Percentiles rank a stretch among this genome's conserved stretches.
These are phyloP conservation scores for Sebastes itinus DNA, from an alignment of 2,797 vertebrate genomes.

Conservation along the genomic window DNA sequence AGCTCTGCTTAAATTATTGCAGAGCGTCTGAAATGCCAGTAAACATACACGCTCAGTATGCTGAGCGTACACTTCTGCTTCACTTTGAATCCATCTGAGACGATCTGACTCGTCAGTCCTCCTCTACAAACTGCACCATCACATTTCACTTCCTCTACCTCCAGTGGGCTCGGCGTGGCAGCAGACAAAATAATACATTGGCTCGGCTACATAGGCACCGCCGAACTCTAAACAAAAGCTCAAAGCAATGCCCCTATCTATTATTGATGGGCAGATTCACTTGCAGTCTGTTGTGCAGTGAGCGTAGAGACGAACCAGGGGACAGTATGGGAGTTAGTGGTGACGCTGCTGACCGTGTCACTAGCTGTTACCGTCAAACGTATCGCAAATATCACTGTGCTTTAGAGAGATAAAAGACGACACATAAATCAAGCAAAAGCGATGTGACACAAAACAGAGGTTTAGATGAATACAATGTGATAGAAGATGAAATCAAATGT, in stretches of 20 bases:
- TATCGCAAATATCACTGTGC: neutral
- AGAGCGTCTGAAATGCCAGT: slow-evolving; percentile 30
- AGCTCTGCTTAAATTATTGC: slow-evolving; percentile 38
- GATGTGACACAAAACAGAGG: neutral
- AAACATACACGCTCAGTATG: slow-evolving; percentile 41
- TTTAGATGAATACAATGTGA: neutral
- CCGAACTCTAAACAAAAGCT: slow-evolving; percentile 62
- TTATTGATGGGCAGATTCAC: slow-evolving; percentile 67
- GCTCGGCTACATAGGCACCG: slow-evolving; percentile 43
- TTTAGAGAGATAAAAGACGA: neutral
- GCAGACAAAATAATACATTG: slow-evolving; percentile 56
- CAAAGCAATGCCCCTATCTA: slow-evolving; percentile 57
- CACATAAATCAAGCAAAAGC: neutral
- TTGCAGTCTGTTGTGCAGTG: slow-evolving; percentile 42
- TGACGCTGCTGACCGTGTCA: slow-evolving; percentile 25
- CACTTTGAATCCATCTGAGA: slow-evolving; percentile 45
- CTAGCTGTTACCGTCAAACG: slow-evolving; percentile 11
- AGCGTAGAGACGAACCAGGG: slow-evolving; percentile 38
- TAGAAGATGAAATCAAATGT: neutral
- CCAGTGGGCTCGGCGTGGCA: slow-evolving; percentile 25
- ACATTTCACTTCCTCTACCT: slow-evolving; percentile 48
- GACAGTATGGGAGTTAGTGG: slow-evolving; percentile 21
- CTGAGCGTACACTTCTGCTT: slow-evolving; percentile 26
- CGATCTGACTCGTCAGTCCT: slow-evolving; percentile 27
- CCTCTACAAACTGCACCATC: slow-evolving; percentile 37